phyloP scores from a whole-genome alignment of 2,888 invertebrate species.

The Pherbina coryleti region DNA sequence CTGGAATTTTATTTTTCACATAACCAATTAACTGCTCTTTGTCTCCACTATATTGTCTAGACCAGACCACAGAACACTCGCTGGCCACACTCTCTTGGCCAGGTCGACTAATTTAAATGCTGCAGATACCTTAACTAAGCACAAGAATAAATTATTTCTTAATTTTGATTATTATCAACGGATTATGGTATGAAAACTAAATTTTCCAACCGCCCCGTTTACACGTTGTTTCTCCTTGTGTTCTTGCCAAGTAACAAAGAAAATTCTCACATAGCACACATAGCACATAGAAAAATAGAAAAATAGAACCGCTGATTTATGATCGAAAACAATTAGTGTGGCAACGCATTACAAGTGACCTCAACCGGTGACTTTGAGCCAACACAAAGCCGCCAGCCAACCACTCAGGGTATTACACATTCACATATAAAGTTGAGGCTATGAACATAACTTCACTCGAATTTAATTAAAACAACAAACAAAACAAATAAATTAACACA shows the following conservation, averaged over 20 bases:
- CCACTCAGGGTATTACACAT: background rate
- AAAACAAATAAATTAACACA: slow-evolving; percentile 24
- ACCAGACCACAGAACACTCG: too few species aligned
- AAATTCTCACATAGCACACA: too few species aligned
- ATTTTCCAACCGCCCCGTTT: background rate
- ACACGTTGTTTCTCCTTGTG: background rate
- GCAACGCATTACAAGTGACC: slow-evolving; percentile 1
- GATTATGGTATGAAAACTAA: slow-evolving; percentile 6
- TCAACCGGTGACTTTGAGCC: too few species aligned
- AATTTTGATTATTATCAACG: slow-evolving; percentile 1
- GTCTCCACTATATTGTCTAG: too few species aligned
- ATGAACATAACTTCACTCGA: background rate
- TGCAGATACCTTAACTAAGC: background rate
- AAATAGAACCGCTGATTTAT: slow-evolving; percentile 24
- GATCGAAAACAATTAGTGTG: slow-evolving; percentile 21
- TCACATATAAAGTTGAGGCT: background rate
- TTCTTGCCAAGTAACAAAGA: background rate
- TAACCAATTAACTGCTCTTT: too few species aligned
- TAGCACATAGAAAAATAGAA: background rate
- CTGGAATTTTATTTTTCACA: too few species aligned
- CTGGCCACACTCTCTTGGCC: background rate
- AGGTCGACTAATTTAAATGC: background rate
- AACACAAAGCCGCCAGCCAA: background rate
- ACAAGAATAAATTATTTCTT: background rate
- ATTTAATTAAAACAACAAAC: slow-evolving; percentile 20